Evolutionary conservation across 2,888 invertebrate species (phyloP).

Genomic region (Scaptomyza flava): DNA sequence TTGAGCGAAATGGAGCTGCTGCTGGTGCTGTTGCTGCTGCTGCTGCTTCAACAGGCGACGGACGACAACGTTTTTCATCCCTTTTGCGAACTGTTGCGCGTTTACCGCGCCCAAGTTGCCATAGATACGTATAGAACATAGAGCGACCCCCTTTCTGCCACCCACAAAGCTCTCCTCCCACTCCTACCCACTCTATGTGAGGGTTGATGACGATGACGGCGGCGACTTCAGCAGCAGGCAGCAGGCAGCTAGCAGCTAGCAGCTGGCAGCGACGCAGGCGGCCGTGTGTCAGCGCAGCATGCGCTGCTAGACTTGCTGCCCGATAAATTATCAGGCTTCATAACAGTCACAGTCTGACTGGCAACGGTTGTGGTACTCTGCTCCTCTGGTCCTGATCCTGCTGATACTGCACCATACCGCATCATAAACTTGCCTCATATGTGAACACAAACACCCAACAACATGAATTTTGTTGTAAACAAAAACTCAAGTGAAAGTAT

Average conservation of each 20-base stretch:
- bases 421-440: neutral
- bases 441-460: constrained; percentile 11
- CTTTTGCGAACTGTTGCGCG: constrained; percentile 69
- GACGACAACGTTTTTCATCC: constrained; percentile 65
- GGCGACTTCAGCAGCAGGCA: constrained; percentile 23
- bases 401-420: constrained; percentile 2
- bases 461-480: constrained; percentile 38
- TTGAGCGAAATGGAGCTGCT: constrained; percentile 42
- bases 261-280: constrained; percentile 30
- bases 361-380: constrained; percentile 66
- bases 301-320: constrained; percentile 79
- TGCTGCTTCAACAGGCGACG: constrained; percentile 67
- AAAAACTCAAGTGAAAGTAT: constrained; percentile 38
- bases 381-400: constrained; percentile 15
- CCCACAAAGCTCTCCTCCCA: neutral
- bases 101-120: constrained; percentile 79
- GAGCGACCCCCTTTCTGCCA: neutral
- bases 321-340: constrained; percentile 82
- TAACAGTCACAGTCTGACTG: constrained; percentile 78
- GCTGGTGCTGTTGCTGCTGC: constrained; percentile 29
- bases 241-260: too few species aligned
- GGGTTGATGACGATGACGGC: constrained; percentile 33
- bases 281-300: constrained; percentile 55
- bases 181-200: constrained; percentile 5
- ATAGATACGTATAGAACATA: constrained; percentile 61